Evolutionary conservation across 1,140 invertebrate genomes (phyloP), one percentile per base, ranked within the genome.

Genomic region (Condylostylus longicornis): DNA sequence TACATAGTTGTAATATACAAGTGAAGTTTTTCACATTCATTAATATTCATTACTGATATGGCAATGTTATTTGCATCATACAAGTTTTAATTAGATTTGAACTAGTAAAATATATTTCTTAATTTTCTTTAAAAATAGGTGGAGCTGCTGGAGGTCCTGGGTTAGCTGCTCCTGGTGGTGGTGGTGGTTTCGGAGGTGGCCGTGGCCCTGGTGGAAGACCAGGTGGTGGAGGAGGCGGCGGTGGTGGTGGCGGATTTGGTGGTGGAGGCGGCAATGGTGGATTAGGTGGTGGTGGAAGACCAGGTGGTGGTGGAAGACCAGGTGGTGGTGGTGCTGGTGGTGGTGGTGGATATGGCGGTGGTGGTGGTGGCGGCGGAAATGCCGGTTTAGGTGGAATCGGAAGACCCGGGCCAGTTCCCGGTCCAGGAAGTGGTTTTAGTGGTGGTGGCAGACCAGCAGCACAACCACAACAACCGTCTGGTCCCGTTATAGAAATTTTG

Each of bases 401-500:
- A 6, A 46, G 44, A 6, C 41, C 44, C 3, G 36, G 41, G 14
- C 28, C 45, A 34, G 48, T 53, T 17, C 48, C 47, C 34, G 46
- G 45, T 2, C 47, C 47, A 7, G 18, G 33, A 5, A 17, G 38
- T 4, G 42, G 39, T 2, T 32, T 32, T 12, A 38, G 43, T 6
- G 30, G 41, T 0, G 36, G 37, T 15, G 42, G 35, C 4, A 20
- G 43, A 5, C 13, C 13, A 5, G 6, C 27, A 18, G 7, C 20
- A 8, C 20, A 35, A n/a, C 36, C 54, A 1, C 35, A 46, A 13
- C 43, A 48, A 20, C 41, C 42, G 8, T 35, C 37, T 13, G 52
- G 51, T 5, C 58, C 54, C 19, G 50, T 47, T 10, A 63, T 68
- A 19, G 67, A 65, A 12, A 72, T 73, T 23, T 30, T 69, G 7